Conservation (phyloP, 2,888 invertebrate species). For the Drosophila greeni region DNA sequence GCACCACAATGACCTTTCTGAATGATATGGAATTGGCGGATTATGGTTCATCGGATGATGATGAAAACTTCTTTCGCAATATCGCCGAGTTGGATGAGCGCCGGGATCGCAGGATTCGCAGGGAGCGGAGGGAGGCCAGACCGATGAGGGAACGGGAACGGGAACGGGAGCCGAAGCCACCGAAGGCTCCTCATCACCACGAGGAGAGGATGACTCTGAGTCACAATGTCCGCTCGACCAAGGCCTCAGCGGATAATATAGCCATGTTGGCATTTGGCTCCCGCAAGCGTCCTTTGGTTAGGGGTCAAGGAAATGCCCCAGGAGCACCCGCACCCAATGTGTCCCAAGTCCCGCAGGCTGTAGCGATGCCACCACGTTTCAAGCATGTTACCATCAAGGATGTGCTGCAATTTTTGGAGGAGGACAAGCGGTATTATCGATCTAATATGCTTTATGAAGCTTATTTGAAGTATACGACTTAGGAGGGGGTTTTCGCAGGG, state of each 20-base stretch:
- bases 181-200: too few species aligned
- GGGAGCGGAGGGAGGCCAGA: background rate
- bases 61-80: constrained; percentile 26
- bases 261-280: constrained; percentile 53
- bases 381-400: constrained; percentile 54
- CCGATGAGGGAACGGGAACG: too few species aligned
- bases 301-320: background rate
- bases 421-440: constrained; percentile 40
- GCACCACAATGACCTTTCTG: constrained; percentile 51
- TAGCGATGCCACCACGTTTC: constrained; percentile 9
- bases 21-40: constrained; percentile 46
- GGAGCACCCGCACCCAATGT: background rate
- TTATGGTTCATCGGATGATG: constrained; percentile 51
- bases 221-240: too few species aligned
- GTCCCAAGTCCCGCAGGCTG: background rate
- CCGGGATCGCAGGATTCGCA: background rate
- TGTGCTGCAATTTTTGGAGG: constrained; percentile 52
- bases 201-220: too few species aligned
- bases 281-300: constrained; percentile 17
- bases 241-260: constrained; percentile 47
- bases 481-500: background rate
- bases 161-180: too few species aligned
- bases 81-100: background rate
- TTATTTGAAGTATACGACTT: constrained; percentile 51
- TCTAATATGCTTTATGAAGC: constrained; percentile 51